These are phyloP conservation scores for Chrysina gloriosa DNA, from an alignment of 2,888 invertebrate species.

Conservation along the genomic window DNA sequence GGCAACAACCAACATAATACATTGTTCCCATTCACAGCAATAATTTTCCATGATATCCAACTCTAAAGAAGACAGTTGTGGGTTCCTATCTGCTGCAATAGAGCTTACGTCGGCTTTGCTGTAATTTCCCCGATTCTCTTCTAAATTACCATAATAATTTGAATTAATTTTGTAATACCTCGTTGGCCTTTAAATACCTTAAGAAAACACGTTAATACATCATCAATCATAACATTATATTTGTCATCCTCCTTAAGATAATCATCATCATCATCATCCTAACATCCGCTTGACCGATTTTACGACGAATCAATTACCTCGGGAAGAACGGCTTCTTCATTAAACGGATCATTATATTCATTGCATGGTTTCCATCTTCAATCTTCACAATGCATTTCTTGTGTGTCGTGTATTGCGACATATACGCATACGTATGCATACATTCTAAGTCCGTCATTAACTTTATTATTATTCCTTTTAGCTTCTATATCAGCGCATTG, in stretches of 20 bases:
- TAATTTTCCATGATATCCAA: no score
- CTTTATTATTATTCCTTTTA: conserved; percentile 12
- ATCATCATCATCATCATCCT: background rate
- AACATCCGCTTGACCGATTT: conserved; percentile 18
- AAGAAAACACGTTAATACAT: background rate
- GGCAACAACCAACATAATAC: no score
- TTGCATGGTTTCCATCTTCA: background rate
- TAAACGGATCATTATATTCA: background rate
- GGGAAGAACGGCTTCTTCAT: background rate
- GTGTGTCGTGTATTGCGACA: conserved; percentile 16
- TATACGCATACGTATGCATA: background rate
- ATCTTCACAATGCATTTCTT: conserved; percentile 2
- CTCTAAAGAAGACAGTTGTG: background rate
- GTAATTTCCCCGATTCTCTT: background rate
- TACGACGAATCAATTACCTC: conserved; percentile 11
- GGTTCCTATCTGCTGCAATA: background rate
- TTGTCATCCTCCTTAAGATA: conserved; percentile 1
- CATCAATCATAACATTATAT: background rate
- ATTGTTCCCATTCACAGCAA: no score
- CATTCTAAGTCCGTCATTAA: background rate
- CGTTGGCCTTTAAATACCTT: background rate
- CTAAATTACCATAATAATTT: background rate
- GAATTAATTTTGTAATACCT: background rate
- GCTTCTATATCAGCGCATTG: conserved; percentile 9
- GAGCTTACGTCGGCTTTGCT: background rate